phyloP scores from a whole-genome alignment of 2,113 vertebrate genomes.

The Phyllopteryx taeniolatus region DNA sequence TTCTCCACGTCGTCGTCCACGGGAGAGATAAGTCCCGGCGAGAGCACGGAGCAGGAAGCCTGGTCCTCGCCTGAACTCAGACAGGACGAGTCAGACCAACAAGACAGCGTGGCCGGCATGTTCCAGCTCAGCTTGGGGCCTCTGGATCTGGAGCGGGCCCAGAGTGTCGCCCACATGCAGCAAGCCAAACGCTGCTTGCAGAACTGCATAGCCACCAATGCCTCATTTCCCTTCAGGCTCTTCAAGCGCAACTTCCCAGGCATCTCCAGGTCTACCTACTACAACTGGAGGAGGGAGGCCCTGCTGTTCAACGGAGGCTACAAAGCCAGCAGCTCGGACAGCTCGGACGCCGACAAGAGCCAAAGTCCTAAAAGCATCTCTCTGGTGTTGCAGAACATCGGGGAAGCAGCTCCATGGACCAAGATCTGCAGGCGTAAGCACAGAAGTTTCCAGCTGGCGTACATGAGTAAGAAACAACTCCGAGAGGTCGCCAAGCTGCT shows the following conservation, averaged over 20 bases:
- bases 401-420: constrained; percentile 29
- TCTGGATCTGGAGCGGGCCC: constrained; percentile 66
- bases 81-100: constrained; percentile 44
- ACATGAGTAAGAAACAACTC: constrained; percentile 79
- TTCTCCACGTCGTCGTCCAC: constrained; percentile 58
- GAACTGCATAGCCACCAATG: constrained; percentile 86
- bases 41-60: constrained; percentile 69
- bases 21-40: constrained; percentile 69
- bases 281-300: constrained; percentile 95
- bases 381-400: neutral
- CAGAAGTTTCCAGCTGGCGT: constrained; percentile 58
- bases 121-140: constrained; percentile 59
- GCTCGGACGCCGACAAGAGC: constrained; percentile 68
- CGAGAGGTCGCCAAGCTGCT: constrained; percentile 77
- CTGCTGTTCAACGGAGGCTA: constrained; percentile 80
- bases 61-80: constrained; percentile 72
- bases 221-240: constrained; percentile 84
- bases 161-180: constrained; percentile 81
- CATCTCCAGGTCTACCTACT: constrained; percentile 94
- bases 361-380: constrained; percentile 59
- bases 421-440: constrained; percentile 52
- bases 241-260: constrained; percentile 91
- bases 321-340: constrained; percentile 73
- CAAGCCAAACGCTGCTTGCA: constrained; percentile 88
- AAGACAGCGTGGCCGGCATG: constrained; percentile 59